A percentile compares a stretch with the other conserved stretches of the same genome.
These are phyloP conservation scores for Chloebia gouldiae DNA, from an alignment of 2,113 vertebrate species.

Conservation along the genomic window DNA sequence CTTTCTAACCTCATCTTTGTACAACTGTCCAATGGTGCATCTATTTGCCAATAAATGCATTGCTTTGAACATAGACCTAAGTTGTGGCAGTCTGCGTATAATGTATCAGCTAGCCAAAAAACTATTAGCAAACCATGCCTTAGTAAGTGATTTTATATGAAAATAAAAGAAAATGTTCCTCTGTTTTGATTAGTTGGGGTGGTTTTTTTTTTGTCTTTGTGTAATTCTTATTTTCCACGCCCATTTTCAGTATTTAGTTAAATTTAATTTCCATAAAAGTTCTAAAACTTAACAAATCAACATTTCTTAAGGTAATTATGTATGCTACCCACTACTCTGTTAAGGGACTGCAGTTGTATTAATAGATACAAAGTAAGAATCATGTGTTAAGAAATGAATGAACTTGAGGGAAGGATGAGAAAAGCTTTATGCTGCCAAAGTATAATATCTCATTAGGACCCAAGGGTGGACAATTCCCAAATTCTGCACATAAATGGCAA, in stretches of 20 bases:
- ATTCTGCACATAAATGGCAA: not conserved
- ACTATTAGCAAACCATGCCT: not conserved
- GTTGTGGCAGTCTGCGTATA: not conserved
- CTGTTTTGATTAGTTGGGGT: no score
- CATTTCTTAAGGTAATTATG: not conserved
- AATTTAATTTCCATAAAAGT: not conserved
- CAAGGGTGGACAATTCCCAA: not conserved
- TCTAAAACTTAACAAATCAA: not conserved
- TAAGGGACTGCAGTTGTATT: not conserved
- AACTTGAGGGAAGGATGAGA: not conserved
- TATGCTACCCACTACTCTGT: not conserved
- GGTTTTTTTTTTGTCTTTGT: not conserved
- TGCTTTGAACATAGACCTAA: not conserved
- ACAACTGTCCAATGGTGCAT: not conserved
- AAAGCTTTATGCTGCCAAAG: not conserved
- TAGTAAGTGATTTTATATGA: not conserved
- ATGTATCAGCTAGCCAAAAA: not conserved
- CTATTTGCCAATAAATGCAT: not conserved
- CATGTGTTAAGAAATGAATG: not conserved
- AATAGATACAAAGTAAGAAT: not conserved
- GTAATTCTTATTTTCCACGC: not conserved
- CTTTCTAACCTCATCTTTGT: not conserved
- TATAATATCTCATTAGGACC: not conserved
- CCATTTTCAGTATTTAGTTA: not conserved
- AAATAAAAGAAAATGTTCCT: no score